Evolutionary conservation across 2,888 invertebrate genomes (phyloP).

Genomic region (Drosophila birchii): DNA sequence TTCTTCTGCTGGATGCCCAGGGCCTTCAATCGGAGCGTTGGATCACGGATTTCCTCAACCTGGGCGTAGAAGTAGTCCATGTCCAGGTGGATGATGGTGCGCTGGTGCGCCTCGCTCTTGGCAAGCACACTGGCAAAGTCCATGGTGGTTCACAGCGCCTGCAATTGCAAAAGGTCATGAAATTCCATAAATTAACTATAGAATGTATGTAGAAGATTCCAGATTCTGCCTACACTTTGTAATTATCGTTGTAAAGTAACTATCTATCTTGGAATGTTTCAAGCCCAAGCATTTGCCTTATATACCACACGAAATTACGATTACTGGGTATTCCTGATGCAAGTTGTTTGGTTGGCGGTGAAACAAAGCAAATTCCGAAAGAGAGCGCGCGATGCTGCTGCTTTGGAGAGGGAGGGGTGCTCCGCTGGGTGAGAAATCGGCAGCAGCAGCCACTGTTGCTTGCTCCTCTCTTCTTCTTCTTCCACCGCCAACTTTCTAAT

Average conservation of each 20-base stretch:
- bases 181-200: neutral
- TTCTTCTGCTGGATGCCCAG: constrained; percentile 94
- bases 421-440: constrained; percentile 53
- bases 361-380: constrained; percentile 34
- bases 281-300: neutral
- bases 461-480: constrained; percentile 35
- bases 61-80: constrained; percentile 95
- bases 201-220: neutral
- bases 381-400: constrained; percentile 25
- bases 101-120: constrained; percentile 86
- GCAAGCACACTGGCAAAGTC: constrained; percentile 80
- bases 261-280: neutral
- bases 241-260: neutral
- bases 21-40: constrained; percentile 88
- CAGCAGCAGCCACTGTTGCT: constrained; percentile 48
- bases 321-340: constrained; percentile 32
- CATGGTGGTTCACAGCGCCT: constrained; percentile 64
- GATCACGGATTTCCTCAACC: constrained; percentile 92
- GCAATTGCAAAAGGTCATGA: constrained; percentile 24
- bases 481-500: constrained; percentile 71
- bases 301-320: neutral
- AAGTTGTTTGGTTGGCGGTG: constrained; percentile 25
- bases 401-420: constrained; percentile 25
- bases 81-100: constrained; percentile 91
- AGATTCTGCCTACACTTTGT: no score